Conservation (phyloP, 2,888 invertebrate species). For the Agrilus cyanescens region DNA sequence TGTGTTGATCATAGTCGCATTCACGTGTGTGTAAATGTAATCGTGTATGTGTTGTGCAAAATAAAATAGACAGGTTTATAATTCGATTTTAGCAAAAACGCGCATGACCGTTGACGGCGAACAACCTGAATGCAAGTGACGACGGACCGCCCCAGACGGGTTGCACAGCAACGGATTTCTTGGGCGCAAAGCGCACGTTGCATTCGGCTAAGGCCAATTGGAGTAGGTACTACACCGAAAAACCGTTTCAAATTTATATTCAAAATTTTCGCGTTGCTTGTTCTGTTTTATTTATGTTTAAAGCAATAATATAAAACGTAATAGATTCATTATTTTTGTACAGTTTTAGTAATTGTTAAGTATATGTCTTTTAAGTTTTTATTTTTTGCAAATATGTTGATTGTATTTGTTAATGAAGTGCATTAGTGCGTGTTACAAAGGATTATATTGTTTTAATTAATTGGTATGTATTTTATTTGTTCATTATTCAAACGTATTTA, state of each 20-base stretch:
- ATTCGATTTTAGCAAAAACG: slow-evolving; percentile 19
- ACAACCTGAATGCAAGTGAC: slow-evolving; percentile 31
- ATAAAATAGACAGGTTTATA: slow-evolving; percentile 25
- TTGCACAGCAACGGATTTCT: slow-evolving; percentile 36
- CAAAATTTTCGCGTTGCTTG: slow-evolving; percentile 4
- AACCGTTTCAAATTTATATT: slow-evolving; percentile 2
- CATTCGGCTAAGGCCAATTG: slow-evolving; percentile 30
- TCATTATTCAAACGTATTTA: no score
- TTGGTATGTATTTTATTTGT: no score
- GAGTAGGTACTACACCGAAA: slow-evolving; percentile 36
- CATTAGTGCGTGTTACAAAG: slow-evolving; percentile 21
- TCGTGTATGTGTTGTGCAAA: neutral
- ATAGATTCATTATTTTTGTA: no score
- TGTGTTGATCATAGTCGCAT: neutral
- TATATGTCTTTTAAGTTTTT: slow-evolving; percentile 10
- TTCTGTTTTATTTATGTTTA: neutral
- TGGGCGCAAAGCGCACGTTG: slow-evolving; percentile 29
- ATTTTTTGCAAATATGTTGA: slow-evolving; percentile 31
- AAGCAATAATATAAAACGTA: no score
- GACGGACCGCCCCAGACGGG: slow-evolving; percentile 28
- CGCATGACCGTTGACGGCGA: slow-evolving; percentile 26
- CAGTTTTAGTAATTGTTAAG: slow-evolving; percentile 8
- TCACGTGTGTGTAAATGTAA: neutral
- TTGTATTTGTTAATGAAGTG: slow-evolving; percentile 33
- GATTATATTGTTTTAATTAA: neutral